Conservation (phyloP, 1,140 invertebrate species). For the Panagrolaimus sp. region DNA sequence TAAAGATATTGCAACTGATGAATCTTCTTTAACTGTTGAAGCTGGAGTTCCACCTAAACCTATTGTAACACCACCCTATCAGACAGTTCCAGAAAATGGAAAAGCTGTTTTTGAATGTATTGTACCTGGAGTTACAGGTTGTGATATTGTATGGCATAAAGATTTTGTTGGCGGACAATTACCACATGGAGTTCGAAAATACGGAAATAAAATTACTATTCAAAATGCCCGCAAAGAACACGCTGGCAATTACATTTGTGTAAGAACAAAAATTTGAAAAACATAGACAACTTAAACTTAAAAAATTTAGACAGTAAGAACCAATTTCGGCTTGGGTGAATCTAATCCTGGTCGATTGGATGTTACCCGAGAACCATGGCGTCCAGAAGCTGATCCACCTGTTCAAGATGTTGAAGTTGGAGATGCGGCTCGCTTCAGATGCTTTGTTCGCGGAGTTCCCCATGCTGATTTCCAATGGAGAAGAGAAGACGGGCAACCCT, state of each 20-base stretch:
- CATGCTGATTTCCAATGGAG: conserved; percentile 50
- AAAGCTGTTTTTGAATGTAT: conserved; percentile 52
- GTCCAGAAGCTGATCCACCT: conserved; percentile 51
- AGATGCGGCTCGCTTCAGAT: conserved; percentile 51
- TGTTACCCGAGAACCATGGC: conserved; percentile 41
- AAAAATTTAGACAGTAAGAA: conserved; percentile 37
- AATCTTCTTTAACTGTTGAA: conserved; percentile 37
- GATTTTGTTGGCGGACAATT: conserved; percentile 49
- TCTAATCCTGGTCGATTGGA: conserved; percentile 53
- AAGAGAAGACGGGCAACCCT: conserved; percentile 42
- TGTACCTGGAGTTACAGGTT: conserved; percentile 53
- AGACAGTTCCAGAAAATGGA: conserved; percentile 49
- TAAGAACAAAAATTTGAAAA: too few relatives aligned
- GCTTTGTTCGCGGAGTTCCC: conserved; percentile 55
- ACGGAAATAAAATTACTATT: conserved; percentile 54
- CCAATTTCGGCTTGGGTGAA: conserved; percentile 32
- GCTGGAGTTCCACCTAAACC: conserved; percentile 44
- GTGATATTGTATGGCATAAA: conserved; percentile 57
- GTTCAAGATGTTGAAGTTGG: conserved; percentile 42
- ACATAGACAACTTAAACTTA: too few relatives aligned
- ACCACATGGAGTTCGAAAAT: conserved; percentile 48
- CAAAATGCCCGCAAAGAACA: conserved; percentile 45
- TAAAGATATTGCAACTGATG: conserved; percentile 48
- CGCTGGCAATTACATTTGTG: conserved; percentile 55
- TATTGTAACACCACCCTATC: conserved; percentile 53